These are phyloP conservation scores for Pygmarrhopalites habei DNA, from an alignment of 1,140 invertebrate species.

Conservation along the genomic window DNA sequence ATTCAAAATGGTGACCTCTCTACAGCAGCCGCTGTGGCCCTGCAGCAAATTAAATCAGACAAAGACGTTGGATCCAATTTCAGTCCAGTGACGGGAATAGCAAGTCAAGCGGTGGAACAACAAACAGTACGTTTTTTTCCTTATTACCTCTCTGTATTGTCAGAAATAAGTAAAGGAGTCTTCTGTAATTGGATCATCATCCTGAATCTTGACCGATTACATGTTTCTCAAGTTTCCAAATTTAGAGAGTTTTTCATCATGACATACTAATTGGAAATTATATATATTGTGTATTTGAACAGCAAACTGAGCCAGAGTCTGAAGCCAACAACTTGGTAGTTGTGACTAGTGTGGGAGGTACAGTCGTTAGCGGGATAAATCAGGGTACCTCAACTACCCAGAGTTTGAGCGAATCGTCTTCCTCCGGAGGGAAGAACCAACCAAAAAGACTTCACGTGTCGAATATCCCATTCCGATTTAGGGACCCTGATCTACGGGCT, in stretches of 20 bases:
- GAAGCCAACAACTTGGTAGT: slow-evolving; percentile 39
- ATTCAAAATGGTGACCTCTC: slow-evolving; percentile 36
- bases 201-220: too few species aligned
- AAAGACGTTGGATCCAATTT: slow-evolving; percentile 31
- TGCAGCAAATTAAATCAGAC: slow-evolving; percentile 35
- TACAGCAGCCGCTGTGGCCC: slow-evolving; percentile 28
- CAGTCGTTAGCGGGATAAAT: slow-evolving; percentile 30
- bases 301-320: slow-evolving; percentile 50
- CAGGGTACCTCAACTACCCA: slow-evolving; percentile 39
- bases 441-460: slow-evolving; percentile 88
- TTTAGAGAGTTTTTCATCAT: too few species aligned
- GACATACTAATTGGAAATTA: too few species aligned
- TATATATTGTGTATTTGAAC: slow-evolving; percentile 26
- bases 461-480: slow-evolving; percentile 97
- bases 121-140: slow-evolving; percentile 36
- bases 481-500: slow-evolving; percentile 92
- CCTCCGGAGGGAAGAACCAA: slow-evolving; percentile 42
- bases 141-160: too few species aligned
- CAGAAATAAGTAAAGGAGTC: too few species aligned
- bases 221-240: too few species aligned
- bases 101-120: slow-evolving; percentile 37
- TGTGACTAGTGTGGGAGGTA: slow-evolving; percentile 15
- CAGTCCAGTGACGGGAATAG: slow-evolving; percentile 13
- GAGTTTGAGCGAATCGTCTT: slow-evolving; percentile 38
- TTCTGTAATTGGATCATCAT: neutral